Conservation (phyloP, 2,113 vertebrate genomes). For the Malurus elegans region DNA sequence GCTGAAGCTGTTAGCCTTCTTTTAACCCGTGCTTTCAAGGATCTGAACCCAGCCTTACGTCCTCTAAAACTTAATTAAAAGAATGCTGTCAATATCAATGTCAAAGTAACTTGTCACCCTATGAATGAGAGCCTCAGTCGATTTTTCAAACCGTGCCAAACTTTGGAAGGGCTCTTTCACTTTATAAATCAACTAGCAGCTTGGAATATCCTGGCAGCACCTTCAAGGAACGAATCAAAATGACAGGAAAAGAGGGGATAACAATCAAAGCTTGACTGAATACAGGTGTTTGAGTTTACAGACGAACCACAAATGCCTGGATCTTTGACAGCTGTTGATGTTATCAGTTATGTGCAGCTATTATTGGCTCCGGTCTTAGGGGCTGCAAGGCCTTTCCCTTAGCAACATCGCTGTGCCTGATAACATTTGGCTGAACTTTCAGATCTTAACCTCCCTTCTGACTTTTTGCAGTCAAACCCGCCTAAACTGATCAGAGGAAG, state of each 20-base stretch:
- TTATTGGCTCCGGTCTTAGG: slow-evolving; percentile 85
- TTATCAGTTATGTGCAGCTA: slow-evolving; percentile 85
- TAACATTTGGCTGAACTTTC: slow-evolving; percentile 99
- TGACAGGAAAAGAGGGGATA: slow-evolving; percentile 87
- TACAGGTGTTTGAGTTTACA: slow-evolving; percentile 97
- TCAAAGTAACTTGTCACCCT: slow-evolving; percentile 70
- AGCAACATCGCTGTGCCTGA: slow-evolving; percentile 86
- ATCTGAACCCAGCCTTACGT: background rate
- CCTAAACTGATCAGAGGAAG: slow-evolving; percentile 83
- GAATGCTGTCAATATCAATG: slow-evolving; percentile 68
- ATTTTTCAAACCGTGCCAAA: slow-evolving; percentile 80
- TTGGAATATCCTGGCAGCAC: slow-evolving; percentile 85
- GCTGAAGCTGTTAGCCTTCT: slow-evolving; percentile 46
- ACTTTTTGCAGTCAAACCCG: slow-evolving; percentile 82
- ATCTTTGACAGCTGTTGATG: slow-evolving; percentile 90
- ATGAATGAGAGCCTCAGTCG: slow-evolving; percentile 69
- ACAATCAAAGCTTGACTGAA: slow-evolving; percentile 90
- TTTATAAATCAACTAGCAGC: slow-evolving; percentile 87
- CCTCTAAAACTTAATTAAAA: slow-evolving; percentile 67
- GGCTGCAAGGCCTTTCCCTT: slow-evolving; percentile 81
- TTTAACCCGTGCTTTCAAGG: slow-evolving; percentile 50
- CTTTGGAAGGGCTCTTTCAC: slow-evolving; percentile 81
- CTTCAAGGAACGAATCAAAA: slow-evolving; percentile 88
- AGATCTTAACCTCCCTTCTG: slow-evolving; percentile 91
- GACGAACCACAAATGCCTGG: slow-evolving; percentile 86